phyloP scores from a whole-genome alignment of 2,888 invertebrate species.

The Cinara cedri region DNA sequence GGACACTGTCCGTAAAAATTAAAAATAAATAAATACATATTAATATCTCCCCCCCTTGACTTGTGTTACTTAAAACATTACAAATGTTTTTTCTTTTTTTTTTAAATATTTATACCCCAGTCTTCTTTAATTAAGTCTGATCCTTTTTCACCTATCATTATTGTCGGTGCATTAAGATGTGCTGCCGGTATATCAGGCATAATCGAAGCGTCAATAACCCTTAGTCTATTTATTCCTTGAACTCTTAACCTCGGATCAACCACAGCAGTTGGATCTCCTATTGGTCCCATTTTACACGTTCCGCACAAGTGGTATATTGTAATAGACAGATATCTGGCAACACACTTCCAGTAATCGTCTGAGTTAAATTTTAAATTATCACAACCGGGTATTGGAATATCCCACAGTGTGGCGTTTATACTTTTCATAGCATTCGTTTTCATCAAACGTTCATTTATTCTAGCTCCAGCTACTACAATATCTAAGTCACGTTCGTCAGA shows the following conservation, averaged over 20 bases:
- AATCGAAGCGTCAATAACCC: conserved; percentile 74
- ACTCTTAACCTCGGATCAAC: conserved; percentile 69
- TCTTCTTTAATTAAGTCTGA: conserved; percentile 61
- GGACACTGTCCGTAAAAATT: too few species aligned
- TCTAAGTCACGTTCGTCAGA: conserved; percentile 68
- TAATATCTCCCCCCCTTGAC: too few species aligned
- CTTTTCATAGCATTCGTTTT: conserved; percentile 69
- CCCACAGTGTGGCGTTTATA: conserved; percentile 67
- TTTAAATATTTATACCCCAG: conserved; percentile 58
- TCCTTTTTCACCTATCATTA: conserved; percentile 76
- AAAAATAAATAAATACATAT: too few species aligned
- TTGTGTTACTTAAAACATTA: too few species aligned
- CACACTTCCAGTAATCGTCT: conserved; percentile 41
- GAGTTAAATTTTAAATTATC: conserved; percentile 66
- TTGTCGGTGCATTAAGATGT: conserved; percentile 72
- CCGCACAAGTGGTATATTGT: conserved; percentile 72
- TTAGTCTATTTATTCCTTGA: conserved; percentile 68
- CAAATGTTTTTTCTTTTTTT: too few species aligned
- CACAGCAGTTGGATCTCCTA: conserved; percentile 66
- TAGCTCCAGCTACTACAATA: conserved; percentile 69
- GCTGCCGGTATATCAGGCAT: conserved; percentile 72
- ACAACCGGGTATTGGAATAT: conserved; percentile 68
- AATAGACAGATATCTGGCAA: conserved; percentile 67
- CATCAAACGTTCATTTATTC: conserved; percentile 68
- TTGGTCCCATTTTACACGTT: conserved; percentile 68